phyloP scores from a whole-genome alignment of 2,797 vertebrate species.

The Morelia viridis region DNA sequence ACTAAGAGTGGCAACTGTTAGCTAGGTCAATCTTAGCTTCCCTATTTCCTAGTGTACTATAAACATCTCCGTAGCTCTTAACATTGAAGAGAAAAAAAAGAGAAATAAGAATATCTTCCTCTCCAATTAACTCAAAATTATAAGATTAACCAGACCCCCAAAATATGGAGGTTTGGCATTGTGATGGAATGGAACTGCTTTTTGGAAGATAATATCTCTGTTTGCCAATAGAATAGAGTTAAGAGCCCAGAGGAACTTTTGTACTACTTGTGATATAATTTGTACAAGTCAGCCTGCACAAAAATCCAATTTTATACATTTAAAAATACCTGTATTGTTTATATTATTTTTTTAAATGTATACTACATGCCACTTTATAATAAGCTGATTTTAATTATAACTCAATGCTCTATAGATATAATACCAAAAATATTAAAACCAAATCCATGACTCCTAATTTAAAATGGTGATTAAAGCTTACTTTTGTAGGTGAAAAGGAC shows the following conservation, averaged over 20 bases:
- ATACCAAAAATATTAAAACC: not conserved
- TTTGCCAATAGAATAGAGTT: not conserved
- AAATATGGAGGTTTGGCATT: not conserved
- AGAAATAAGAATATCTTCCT: not conserved
- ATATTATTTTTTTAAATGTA: not conserved
- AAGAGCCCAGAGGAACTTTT: not conserved
- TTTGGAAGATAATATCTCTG: not conserved
- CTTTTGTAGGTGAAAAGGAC: not conserved
- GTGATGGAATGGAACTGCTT: not conserved
- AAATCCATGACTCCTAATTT: not conserved
- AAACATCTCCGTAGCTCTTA: not conserved
- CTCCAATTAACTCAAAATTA: not conserved
- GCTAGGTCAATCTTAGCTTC: not conserved
- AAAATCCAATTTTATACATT: not conserved
- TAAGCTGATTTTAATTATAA: not conserved
- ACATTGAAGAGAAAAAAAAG: not conserved
- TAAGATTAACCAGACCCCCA: not conserved
- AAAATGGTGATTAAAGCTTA: not conserved
- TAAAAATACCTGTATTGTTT: not conserved
- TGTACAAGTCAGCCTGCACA: not conserved
- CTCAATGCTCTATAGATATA: not conserved
- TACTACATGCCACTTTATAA: not conserved
- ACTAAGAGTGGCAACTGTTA: not conserved
- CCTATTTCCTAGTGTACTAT: not conserved
- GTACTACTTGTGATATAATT: not conserved